Evolutionary conservation across 2,888 invertebrate species (phyloP).

Genomic region (Hirtodrosophila confusa): DNA sequence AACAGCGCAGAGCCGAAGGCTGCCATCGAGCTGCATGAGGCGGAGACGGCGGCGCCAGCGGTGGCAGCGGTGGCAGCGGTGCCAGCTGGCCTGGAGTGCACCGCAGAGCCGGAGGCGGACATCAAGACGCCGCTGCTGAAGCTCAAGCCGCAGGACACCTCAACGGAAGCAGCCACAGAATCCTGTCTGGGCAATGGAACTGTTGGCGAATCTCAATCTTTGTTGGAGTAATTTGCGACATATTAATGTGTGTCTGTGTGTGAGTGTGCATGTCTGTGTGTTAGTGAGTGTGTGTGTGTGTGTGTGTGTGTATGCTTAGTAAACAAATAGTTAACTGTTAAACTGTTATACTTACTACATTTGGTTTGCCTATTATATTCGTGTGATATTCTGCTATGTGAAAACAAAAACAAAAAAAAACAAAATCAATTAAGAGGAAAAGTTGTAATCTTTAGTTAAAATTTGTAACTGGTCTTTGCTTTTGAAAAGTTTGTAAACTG

Average conservation of each 20-base stretch:
- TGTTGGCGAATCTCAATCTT: slow-evolving; percentile 65
- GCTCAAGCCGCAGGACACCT: slow-evolving; percentile 60
- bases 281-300: slow-evolving; percentile 6
- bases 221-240: slow-evolving; percentile 54
- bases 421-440: slow-evolving; percentile 18
- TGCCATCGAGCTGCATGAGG: slow-evolving; percentile 54
- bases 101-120: slow-evolving; percentile 71
- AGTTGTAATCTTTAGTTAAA: slow-evolving; percentile 40
- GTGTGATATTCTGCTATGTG: slow-evolving; percentile 71
- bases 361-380: slow-evolving; percentile 61
- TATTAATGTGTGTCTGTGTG: slow-evolving; percentile 7
- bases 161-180: slow-evolving; percentile 37
- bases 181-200: slow-evolving; percentile 53
- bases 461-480: slow-evolving; percentile 61
- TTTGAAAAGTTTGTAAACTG: slow-evolving; percentile 73
- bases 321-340: slow-evolving; percentile 53
- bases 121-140: slow-evolving; percentile 81
- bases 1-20: slow-evolving; percentile 51
- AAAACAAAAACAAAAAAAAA: slow-evolving; percentile 23
- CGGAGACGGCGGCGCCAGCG: slow-evolving; percentile 21
- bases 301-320: slow-evolving; percentile 4
- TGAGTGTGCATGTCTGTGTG: slow-evolving; percentile 8
- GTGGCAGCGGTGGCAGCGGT: slow-evolving; percentile 19
- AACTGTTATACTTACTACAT: slow-evolving; percentile 65
- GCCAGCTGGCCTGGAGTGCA: slow-evolving; percentile 47